phyloP scores from a whole-genome alignment of 2,113 vertebrate species.

The Gopherus flavomarginatus region DNA sequence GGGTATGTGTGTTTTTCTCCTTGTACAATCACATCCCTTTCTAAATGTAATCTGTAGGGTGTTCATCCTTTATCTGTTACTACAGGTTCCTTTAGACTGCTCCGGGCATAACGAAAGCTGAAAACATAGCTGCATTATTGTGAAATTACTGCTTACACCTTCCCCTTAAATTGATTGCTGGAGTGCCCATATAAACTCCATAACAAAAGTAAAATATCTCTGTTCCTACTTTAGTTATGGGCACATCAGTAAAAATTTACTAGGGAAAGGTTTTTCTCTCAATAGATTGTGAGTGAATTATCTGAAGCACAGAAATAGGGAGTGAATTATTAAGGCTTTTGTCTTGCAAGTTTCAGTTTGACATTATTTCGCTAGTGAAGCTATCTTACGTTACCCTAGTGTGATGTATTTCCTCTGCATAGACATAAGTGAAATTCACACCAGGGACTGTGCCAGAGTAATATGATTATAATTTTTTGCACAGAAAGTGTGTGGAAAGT shows the following conservation, averaged over 20 bases:
- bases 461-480: accelerated
- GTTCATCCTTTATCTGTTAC: not conserved
- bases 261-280: not conserved
- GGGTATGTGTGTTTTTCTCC: not conserved
- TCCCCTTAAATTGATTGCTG: not conserved
- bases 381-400: not conserved
- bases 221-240: not conserved
- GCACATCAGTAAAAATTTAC: not conserved
- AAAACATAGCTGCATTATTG: not conserved
- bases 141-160: not conserved
- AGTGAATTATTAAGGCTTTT: not conserved
- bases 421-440: not conserved
- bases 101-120: not conserved
- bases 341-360: not conserved
- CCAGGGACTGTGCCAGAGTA: not conserved
- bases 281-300: not conserved
- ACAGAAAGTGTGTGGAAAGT: accelerated
- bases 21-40: not conserved
- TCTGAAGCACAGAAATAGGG: not conserved
- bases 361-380: not conserved
- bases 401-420: not conserved
- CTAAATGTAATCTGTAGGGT: not conserved
- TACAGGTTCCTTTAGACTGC: not conserved
- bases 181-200: not conserved
- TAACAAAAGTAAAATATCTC: not conserved